A percentile compares a stretch with the other conserved stretches of the same genome.
Evolutionary conservation across 2,797 vertebrate species (phyloP).

Genomic region (Rhinella marina): DNA sequence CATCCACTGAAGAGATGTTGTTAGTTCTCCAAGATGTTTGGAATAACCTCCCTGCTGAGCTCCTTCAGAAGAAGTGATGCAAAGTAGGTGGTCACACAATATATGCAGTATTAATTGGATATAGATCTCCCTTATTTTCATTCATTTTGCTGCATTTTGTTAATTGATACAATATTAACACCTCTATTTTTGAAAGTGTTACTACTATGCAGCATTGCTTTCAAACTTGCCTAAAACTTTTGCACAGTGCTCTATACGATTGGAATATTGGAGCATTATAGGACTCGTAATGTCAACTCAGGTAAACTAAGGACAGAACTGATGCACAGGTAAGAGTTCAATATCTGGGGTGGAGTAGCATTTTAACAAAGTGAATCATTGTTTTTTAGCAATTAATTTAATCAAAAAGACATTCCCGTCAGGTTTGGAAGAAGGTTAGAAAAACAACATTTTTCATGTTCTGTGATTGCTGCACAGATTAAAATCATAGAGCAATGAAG

Average conservation of each 20-base stretch:
- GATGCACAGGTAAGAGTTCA: background rate
- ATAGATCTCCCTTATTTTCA: no score
- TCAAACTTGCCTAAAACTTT: no score
- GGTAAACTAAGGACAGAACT: conserved; percentile 16
- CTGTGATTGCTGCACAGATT: background rate
- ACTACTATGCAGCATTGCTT: background rate
- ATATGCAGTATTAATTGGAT: no score
- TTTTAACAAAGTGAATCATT: conserved; percentile 1
- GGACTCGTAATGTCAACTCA: background rate
- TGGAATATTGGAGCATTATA: background rate
- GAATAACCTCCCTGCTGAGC: no score
- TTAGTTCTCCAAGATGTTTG: no score
- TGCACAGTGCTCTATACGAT: background rate
- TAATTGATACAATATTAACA: no score
- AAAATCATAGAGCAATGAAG: background rate
- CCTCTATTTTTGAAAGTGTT: no score
- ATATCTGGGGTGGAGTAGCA: background rate
- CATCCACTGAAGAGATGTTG: no score
- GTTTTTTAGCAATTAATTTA: conserved; percentile 17
- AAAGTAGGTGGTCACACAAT: no score
- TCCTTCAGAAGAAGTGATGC: no score
- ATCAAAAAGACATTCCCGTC: background rate
- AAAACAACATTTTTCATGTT: background rate
- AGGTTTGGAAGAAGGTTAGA: background rate
- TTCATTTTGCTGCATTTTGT: no score